A percentile compares a stretch with the other conserved stretches of the same genome.
Conservation (phyloP, 1,140 invertebrate species). For the Euwallacea fornicatus region DNA sequence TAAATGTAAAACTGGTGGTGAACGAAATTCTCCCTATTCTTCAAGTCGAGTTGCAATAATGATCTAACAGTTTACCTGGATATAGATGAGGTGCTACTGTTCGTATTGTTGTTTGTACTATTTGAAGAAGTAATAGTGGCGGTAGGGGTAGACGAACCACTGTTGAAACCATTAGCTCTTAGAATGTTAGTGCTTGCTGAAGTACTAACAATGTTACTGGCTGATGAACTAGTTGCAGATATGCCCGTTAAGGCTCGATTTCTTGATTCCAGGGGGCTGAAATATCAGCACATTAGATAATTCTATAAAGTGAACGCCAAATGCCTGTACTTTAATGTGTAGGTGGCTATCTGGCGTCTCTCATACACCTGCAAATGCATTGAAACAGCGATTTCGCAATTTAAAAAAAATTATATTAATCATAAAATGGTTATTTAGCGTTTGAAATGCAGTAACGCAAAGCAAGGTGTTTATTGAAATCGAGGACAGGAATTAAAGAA, state of each 20-base stretch:
- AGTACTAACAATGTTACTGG: constrained; percentile 2
- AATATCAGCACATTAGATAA: constrained; percentile 25
- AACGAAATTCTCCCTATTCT: neutral
- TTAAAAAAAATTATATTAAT: no score
- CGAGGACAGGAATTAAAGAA: no score
- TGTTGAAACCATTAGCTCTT: constrained; percentile 43
- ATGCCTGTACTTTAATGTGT: no score
- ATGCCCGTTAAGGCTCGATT: constrained; percentile 41
- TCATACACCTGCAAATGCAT: no score
- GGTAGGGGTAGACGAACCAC: constrained; percentile 21
- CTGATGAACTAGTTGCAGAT: constrained; percentile 7
- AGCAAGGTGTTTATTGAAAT: no score
- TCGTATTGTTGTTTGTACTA: constrained; percentile 22
- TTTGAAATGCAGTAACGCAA: no score
- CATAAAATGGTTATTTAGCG: no score
- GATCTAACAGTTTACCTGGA: constrained; percentile 3
- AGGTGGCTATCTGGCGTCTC: no score
- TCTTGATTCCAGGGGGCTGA: constrained; percentile 51
- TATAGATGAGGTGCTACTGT: constrained; percentile 21
- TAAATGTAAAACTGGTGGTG: no score
- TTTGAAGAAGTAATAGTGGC: constrained; percentile 35
- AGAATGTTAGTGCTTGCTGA: constrained; percentile 40
- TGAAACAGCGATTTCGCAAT: no score
- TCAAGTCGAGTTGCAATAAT: neutral
- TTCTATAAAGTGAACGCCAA: no score